These are phyloP conservation scores for Tiphia femorata DNA, from an alignment of 2,888 invertebrate species.

Conservation along the genomic window DNA sequence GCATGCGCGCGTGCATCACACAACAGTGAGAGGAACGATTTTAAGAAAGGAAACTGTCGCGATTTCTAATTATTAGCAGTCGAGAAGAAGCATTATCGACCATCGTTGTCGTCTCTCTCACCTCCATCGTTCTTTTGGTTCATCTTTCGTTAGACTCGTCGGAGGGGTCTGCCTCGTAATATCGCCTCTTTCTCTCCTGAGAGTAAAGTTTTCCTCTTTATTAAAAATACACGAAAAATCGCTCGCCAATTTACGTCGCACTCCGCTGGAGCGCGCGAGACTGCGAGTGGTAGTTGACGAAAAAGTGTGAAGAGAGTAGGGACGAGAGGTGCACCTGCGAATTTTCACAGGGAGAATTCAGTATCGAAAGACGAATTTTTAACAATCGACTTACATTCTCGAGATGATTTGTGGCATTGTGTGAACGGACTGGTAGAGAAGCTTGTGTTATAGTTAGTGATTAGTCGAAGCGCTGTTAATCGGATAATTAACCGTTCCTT, in stretches of 20 bases:
- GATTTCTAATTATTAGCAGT: slow-evolving; percentile 1
- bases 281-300: background rate
- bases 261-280: background rate
- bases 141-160: too few species aligned
- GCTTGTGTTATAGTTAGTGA: too few species aligned
- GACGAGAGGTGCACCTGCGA: too few species aligned
- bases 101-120: background rate
- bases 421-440: slow-evolving; percentile 6
- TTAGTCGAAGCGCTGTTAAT: too few species aligned
- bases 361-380: too few species aligned
- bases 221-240: slow-evolving; percentile 10
- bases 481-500: slow-evolving; percentile 57
- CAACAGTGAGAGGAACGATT: background rate
- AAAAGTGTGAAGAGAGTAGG: background rate
- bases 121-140: background rate
- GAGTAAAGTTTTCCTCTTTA: slow-evolving; percentile 3
- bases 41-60: background rate
- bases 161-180: too few species aligned
- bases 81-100: slow-evolving; percentile 2
- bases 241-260: background rate
- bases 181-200: slow-evolving; percentile 1
- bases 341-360: too few species aligned
- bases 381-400: too few species aligned
- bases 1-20: too few species aligned
- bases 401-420: too few species aligned